phyloP scores from a whole-genome alignment of 2,888 invertebrate species.

The Cephus pygmeus region DNA sequence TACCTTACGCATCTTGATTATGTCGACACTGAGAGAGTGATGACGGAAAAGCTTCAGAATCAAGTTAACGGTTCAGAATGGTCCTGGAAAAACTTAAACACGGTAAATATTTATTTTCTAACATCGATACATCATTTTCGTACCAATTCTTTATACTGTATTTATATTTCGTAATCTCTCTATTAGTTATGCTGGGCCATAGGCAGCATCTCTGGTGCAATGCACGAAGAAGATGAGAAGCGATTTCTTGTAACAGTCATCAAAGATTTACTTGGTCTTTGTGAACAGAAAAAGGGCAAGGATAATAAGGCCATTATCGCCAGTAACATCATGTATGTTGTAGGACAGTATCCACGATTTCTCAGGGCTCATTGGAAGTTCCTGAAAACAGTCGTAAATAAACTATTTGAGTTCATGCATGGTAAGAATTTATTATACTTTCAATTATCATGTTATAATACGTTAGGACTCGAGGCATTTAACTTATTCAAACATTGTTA shows the following conservation, averaged over 20 bases:
- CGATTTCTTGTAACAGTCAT: constrained; percentile 98
- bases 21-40: constrained; percentile 96
- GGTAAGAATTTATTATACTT: constrained; percentile 59
- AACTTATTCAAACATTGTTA: constrained; percentile 24
- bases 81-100: constrained; percentile 99
- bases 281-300: constrained; percentile 98
- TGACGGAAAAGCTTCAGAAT: constrained; percentile 98
- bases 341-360: constrained; percentile 99
- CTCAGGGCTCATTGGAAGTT: constrained; percentile 99
- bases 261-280: constrained; percentile 95
- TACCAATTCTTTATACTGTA: neutral
- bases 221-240: constrained; percentile 99
- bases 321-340: constrained; percentile 99
- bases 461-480: neutral
- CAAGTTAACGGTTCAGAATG: constrained; percentile 99
- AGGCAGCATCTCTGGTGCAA: constrained; percentile 98
- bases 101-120: constrained; percentile 66
- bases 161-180: constrained; percentile 19
- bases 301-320: constrained; percentile 99
- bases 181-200: constrained; percentile 95
- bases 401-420: constrained; percentile 99
- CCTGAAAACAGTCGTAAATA: constrained; percentile 99
- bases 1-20: constrained; percentile 99
- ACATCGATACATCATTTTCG: neutral
- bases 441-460: constrained; percentile 8